Evolutionary conservation across 2,113 vertebrate species (phyloP).

Genomic region (Anser cygnoides): DNA sequence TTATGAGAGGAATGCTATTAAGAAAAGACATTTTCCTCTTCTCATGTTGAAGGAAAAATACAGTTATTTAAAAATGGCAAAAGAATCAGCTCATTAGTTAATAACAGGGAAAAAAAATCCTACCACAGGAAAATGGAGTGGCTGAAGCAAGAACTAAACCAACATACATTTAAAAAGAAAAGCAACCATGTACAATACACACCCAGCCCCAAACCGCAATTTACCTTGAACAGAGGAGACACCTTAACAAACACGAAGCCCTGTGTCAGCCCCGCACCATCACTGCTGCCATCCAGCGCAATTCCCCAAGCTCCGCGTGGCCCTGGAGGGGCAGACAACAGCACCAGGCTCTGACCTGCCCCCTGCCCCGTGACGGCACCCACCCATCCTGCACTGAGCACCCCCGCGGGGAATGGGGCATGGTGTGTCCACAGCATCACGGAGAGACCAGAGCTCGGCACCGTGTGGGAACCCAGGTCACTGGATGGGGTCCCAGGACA

Average conservation of each 20-base stretch:
- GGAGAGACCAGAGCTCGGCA: not conserved
- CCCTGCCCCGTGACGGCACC: not conserved
- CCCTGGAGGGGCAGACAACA: too few species aligned
- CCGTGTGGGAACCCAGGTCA: too few species aligned
- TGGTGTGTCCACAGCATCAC: not conserved
- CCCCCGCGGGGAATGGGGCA: too few species aligned
- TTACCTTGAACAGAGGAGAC: not conserved
- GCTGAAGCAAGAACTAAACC: not conserved
- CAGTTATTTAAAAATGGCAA: not conserved
- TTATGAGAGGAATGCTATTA: not conserved
- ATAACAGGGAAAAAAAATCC: not conserved
- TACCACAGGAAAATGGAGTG: fast-evolving
- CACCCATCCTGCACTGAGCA: too few species aligned
- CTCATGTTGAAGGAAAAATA: not conserved
- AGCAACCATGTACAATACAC: fast-evolving
- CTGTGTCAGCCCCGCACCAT: not conserved
- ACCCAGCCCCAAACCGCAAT: not conserved
- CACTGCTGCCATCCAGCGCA: not conserved
- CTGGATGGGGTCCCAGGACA: not conserved
- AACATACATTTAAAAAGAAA: not conserved
- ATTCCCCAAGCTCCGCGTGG: too few species aligned
- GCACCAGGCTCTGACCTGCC: too few species aligned
- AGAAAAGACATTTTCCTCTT: not conserved
- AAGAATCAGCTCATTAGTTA: not conserved
- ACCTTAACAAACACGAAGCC: not conserved